Percentiles rank a stretch among this genome's conserved stretches.
These are phyloP conservation scores for Phrynosoma platyrhinos DNA, from an alignment of 2,113 vertebrate genomes.

Conservation along the genomic window DNA sequence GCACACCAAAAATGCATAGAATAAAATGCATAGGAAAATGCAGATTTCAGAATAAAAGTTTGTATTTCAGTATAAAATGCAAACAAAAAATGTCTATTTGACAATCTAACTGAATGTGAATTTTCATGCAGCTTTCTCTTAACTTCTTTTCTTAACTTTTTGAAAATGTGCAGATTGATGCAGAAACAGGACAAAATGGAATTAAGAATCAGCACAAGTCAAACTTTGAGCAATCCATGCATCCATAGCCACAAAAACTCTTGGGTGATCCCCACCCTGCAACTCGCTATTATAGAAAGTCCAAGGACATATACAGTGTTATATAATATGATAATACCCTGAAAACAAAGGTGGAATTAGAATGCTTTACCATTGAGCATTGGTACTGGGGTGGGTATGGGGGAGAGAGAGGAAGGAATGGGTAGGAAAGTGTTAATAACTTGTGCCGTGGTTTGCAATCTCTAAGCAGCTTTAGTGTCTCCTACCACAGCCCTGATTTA, in stretches of 20 bases:
- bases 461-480: constrained; percentile 99
- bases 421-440: constrained; percentile 87
- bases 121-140: not conserved
- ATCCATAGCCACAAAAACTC: not conserved
- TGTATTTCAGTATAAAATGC: not conserved
- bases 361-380: constrained; percentile 46
- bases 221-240: not conserved
- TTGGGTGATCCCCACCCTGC: not conserved
- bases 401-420: constrained; percentile 50
- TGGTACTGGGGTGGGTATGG: constrained; percentile 30
- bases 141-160: not conserved
- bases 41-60: not conserved
- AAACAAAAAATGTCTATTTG: not conserved
- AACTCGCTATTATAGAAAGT: not conserved
- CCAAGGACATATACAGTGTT: not conserved
- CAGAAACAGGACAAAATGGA: not conserved
- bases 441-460: constrained; percentile 91
- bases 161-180: not conserved
- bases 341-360: constrained; percentile 44
- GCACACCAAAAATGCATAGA: too few species aligned
- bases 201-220: not conserved
- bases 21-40: not conserved
- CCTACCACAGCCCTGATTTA: constrained; percentile 99
- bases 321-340: not conserved
- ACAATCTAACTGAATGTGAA: not conserved